Conservation (phyloP, 2,888 invertebrate genomes). For the Petrolisthes manimaculis region DNA sequence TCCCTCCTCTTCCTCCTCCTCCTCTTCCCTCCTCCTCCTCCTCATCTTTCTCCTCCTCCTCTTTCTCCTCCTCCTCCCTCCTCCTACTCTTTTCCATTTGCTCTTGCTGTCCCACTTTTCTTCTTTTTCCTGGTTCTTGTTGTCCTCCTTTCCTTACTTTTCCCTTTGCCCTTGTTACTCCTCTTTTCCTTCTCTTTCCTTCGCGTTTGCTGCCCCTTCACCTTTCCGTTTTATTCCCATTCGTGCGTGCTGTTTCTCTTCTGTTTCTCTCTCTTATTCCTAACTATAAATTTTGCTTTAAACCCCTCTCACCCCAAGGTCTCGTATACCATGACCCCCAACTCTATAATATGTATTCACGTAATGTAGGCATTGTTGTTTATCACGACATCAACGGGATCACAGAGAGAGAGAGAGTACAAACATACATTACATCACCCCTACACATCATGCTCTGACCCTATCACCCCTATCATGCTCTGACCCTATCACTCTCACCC, state of each 20-base stretch:
- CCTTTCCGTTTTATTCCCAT: background rate
- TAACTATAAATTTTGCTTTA: background rate
- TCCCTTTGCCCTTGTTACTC: background rate
- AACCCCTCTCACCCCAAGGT: background rate
- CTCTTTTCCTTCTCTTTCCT: background rate
- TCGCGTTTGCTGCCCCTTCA: too few species aligned
- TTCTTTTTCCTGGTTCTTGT: background rate
- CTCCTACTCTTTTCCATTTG: background rate
- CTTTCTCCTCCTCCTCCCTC: background rate
- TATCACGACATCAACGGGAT: too few species aligned
- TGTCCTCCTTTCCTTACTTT: background rate
- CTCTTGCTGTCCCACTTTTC: background rate
- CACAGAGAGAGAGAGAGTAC: too few species aligned
- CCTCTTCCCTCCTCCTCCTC: background rate
- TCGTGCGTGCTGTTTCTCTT: too few species aligned
- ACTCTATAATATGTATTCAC: too few species aligned
- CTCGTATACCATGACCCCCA: too few species aligned
- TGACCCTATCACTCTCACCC: too few species aligned
- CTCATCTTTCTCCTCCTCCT: background rate
- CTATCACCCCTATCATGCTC: too few species aligned
- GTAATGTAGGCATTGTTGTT: too few species aligned
- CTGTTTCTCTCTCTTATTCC: background rate
- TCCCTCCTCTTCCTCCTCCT: background rate
- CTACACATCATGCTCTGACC: too few species aligned
- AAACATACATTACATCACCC: too few species aligned